A percentile compares a stretch with the other conserved stretches of the same genome.
These are phyloP conservation scores for Elgaria multicarinata DNA, from an alignment of 2,113 vertebrate species.

Conservation along the genomic window DNA sequence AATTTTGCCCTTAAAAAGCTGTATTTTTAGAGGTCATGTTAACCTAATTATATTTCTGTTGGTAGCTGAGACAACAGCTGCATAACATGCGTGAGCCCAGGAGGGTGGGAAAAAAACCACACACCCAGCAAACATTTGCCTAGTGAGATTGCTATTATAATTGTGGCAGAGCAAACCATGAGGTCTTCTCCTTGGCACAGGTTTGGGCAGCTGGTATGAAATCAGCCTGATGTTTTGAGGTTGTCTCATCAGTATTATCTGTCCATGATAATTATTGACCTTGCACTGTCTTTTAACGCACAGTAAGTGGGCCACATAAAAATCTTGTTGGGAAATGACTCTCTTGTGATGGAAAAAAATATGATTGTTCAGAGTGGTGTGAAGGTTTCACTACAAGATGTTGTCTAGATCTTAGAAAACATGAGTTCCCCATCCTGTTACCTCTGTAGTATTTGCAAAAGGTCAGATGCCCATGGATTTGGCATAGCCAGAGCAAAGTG, in stretches of 20 bases:
- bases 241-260: slow-evolving; percentile 31
- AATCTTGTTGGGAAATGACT: background rate
- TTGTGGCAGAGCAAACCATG: slow-evolving; percentile 1
- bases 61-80: slow-evolving; percentile 59
- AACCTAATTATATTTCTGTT: slow-evolving; percentile 57
- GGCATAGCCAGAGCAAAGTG: background rate
- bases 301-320: slow-evolving; percentile 5
- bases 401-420: background rate
- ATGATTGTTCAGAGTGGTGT: background rate
- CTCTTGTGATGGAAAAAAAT: background rate
- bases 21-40: slow-evolving; percentile 43
- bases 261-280: background rate
- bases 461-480: background rate
- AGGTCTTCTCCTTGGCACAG: background rate
- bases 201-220: slow-evolving; percentile 40
- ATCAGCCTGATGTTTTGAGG: slow-evolving; percentile 22
- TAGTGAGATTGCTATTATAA: slow-evolving; percentile 31
- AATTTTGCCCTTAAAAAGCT: slow-evolving; percentile 40
- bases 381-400: background rate
- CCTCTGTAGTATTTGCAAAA: background rate
- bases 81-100: background rate
- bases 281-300: slow-evolving; percentile 17
- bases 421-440: background rate
- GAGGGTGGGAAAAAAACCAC: background rate
- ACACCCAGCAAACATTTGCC: background rate